A percentile compares a stretch with the other conserved stretches of the same genome.
phyloP scores from a whole-genome alignment of 1,140 invertebrate species.

The Drosophila funebris region DNA sequence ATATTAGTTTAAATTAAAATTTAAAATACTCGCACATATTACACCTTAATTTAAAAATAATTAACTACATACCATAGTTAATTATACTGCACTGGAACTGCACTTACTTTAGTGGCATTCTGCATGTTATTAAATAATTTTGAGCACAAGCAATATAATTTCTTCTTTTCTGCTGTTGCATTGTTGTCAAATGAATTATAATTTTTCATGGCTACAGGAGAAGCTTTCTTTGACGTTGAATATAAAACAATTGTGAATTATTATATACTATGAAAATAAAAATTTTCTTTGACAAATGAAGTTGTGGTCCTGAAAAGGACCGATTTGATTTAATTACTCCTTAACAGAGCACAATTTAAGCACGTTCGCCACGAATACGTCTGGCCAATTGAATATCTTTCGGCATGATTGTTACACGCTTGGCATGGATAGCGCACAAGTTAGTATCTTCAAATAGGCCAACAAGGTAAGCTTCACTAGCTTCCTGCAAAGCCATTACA shows the following conservation, averaged over 20 bases:
- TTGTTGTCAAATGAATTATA: no score
- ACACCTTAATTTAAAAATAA: no score
- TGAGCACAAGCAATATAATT: no score
- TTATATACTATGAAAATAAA: background rate
- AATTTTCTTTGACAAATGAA: background rate
- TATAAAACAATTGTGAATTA: background rate
- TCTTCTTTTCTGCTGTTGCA: no score
- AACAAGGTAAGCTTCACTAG: background rate
- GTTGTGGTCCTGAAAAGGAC: background rate
- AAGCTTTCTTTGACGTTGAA: no score
- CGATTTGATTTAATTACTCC: background rate
- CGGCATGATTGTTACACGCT: background rate
- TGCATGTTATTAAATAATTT: no score
- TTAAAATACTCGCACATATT: no score
- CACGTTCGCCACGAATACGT: background rate
- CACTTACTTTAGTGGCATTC: no score
- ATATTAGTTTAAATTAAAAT: no score
- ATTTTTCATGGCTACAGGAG: no score
- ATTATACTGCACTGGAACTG: no score
- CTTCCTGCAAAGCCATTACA: background rate
- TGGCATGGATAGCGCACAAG: background rate
- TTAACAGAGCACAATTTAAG: background rate
- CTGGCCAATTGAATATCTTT: background rate
- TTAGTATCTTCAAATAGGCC: background rate
- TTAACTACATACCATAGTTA: no score